Percentiles rank a stretch among this genome's conserved stretches.
phyloP scores from a whole-genome alignment of 2,888 invertebrate species.

The Hemistola chrysoprasaria region DNA sequence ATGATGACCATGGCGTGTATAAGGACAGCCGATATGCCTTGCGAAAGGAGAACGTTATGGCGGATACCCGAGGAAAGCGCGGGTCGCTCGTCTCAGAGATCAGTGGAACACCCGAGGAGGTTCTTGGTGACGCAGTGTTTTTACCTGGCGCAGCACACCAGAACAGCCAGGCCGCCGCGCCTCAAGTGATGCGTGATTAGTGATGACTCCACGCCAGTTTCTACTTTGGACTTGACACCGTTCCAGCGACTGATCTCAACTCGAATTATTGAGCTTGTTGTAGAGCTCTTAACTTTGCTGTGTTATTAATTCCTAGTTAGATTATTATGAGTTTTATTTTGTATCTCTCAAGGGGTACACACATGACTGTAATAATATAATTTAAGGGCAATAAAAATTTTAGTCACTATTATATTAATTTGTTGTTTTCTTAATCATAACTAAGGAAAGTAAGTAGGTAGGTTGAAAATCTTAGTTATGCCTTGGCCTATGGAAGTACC shows the following conservation, averaged over 20 bases:
- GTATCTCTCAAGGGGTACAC: constrained; percentile 55
- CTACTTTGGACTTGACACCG: constrained; percentile 58
- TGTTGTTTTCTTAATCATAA: constrained; percentile 36
- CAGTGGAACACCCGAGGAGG: constrained; percentile 71
- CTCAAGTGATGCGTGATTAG: constrained; percentile 27
- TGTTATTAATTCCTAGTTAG: constrained; percentile 76
- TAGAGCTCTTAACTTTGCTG: constrained; percentile 70
- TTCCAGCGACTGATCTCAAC: constrained; percentile 73
- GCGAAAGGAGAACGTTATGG: constrained; percentile 70
- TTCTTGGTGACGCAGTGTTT: constrained; percentile 64
- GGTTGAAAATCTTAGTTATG: too few species aligned
- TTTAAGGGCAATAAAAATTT: constrained; percentile 66
- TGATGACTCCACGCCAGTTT: background rate
- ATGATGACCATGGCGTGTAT: constrained; percentile 64
- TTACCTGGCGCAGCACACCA: constrained; percentile 56
- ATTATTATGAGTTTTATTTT: constrained; percentile 63
- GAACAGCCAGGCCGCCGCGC: constrained; percentile 37
- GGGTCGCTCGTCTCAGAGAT: constrained; percentile 67
- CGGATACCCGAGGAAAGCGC: constrained; percentile 67
- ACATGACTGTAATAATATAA: constrained; percentile 70
- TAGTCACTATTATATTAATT: constrained; percentile 39
- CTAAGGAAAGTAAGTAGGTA: constrained; percentile 11
- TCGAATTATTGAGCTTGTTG: constrained; percentile 65
- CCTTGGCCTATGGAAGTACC: too few species aligned
- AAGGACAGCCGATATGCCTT: constrained; percentile 68